These are phyloP conservation scores for Eurytoma californica DNA, from an alignment of 2,888 invertebrate genomes.

Conservation along the genomic window DNA sequence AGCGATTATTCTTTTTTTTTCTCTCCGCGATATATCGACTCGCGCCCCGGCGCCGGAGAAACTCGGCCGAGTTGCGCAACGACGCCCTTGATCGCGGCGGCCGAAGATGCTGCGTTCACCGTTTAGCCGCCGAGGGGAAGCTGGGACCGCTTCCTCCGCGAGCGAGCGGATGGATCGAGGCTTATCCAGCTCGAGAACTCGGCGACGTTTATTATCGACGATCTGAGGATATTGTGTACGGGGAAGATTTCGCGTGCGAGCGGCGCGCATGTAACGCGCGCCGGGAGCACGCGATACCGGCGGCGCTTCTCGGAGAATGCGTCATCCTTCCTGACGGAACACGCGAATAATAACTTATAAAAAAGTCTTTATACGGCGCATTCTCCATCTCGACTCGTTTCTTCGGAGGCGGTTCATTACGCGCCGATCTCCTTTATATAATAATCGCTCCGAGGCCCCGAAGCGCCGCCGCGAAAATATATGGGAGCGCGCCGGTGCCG, in stretches of 20 bases:
- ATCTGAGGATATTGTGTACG: background rate
- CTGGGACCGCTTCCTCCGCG: background rate
- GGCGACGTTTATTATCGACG: background rate
- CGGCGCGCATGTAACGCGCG: background rate
- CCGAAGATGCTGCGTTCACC: background rate
- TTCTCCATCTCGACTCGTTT: conserved; percentile 10
- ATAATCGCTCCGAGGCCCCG: conserved; percentile 17
- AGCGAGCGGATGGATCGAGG: background rate
- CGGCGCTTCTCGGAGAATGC: conserved; percentile 22
- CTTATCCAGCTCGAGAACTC: too few species aligned
- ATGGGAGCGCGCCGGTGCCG: background rate
- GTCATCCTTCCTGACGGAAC: conserved; percentile 22
- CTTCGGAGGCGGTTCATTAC: conserved; percentile 1
- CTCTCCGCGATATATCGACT: background rate
- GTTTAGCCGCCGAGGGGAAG: background rate
- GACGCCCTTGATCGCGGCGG: background rate
- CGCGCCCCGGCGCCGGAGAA: background rate
- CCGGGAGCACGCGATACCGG: conserved; percentile 7
- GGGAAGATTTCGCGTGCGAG: background rate
- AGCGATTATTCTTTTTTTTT: background rate
- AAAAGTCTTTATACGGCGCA: conserved; percentile 10
- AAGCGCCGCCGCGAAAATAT: too few species aligned
- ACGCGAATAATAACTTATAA: conserved; percentile 38
- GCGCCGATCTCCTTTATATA: conserved; percentile 28
- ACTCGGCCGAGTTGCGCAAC: background rate